Evolutionary conservation across 2,888 invertebrate species (phyloP).

Genomic region (Leistus spinibarbis): DNA sequence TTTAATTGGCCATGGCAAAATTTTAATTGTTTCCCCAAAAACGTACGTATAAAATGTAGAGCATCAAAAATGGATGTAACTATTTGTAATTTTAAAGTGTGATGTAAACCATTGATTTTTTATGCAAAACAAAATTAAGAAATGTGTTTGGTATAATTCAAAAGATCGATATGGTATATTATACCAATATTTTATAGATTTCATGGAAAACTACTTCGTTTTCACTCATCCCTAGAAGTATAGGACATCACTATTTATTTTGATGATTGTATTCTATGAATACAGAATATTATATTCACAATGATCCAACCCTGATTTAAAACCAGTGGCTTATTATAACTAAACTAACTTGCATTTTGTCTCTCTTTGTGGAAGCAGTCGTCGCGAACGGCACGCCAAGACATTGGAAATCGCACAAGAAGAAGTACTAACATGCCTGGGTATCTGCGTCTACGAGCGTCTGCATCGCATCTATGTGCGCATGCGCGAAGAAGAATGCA

Average conservation of each 20-base stretch:
- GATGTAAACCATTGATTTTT: no score
- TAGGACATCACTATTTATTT: not conserved
- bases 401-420: constrained; percentile 97
- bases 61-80: no score
- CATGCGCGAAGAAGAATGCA: constrained; percentile 88
- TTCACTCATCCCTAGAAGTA: no score
- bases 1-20: no score
- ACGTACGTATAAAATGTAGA: no score
- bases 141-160: no score
- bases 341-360: not conserved
- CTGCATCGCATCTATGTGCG: constrained; percentile 86
- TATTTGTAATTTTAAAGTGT: no score
- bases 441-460: constrained; percentile 90
- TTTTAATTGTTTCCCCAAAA: no score
- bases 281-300: not conserved
- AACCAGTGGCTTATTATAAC: not conserved
- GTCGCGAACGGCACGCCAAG: constrained; percentile 92
- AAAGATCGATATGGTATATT: no score
- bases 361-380: constrained; percentile 56
- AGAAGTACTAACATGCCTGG: constrained; percentile 93
- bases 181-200: no score
- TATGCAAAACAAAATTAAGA: no score
- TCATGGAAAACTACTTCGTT: not conserved
- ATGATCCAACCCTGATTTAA: not conserved
- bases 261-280: not conserved